Evolutionary conservation across 1,140 invertebrate genomes (phyloP).

Genomic region (Lanistes nyassanus): DNA sequence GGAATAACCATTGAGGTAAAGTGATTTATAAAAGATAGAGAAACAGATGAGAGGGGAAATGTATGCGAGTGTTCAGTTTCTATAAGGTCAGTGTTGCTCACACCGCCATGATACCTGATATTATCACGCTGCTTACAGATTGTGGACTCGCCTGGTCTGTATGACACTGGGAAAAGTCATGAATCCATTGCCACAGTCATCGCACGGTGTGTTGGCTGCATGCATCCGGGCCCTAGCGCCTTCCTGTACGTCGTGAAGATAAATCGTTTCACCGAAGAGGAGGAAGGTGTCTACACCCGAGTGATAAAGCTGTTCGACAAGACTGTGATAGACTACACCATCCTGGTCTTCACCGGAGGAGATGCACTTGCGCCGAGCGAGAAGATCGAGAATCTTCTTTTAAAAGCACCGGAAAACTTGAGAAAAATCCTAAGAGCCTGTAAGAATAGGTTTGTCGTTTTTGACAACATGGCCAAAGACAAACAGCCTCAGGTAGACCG

Average conservation of each 20-base stretch:
- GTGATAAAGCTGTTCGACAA: slow-evolving; percentile 28
- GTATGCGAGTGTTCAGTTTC: too few relatives aligned
- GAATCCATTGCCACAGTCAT: slow-evolving; percentile 22
- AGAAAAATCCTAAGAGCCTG: slow-evolving; percentile 17
- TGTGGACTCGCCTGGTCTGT: slow-evolving; percentile 19
- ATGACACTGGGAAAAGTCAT: slow-evolving; percentile 3
- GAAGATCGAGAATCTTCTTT: not conserved
- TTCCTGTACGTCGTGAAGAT: slow-evolving; percentile 23
- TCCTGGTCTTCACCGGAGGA: slow-evolving; percentile 30
- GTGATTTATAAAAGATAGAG: not conserved
- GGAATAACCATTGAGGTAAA: slow-evolving; percentile 12
- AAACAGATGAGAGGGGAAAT: too few relatives aligned
- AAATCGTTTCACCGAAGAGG: slow-evolving; percentile 28
- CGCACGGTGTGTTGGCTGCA: slow-evolving; percentile 25
- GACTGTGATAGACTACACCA: slow-evolving; percentile 14
- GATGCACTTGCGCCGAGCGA: slow-evolving; percentile 14
- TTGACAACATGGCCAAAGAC: slow-evolving; percentile 17
- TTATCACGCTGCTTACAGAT: not conserved
- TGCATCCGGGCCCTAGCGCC: slow-evolving; percentile 32
- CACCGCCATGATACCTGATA: too few relatives aligned
- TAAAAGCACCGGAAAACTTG: not conserved
- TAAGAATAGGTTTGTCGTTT: slow-evolving; percentile 12
- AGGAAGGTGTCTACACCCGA: slow-evolving; percentile 23
- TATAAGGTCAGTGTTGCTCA: too few relatives aligned
- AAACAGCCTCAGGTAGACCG: slow-evolving; percentile 11